These are phyloP conservation scores for Fragum sueziense DNA, from an alignment of 2,888 invertebrate species.

Conservation along the genomic window DNA sequence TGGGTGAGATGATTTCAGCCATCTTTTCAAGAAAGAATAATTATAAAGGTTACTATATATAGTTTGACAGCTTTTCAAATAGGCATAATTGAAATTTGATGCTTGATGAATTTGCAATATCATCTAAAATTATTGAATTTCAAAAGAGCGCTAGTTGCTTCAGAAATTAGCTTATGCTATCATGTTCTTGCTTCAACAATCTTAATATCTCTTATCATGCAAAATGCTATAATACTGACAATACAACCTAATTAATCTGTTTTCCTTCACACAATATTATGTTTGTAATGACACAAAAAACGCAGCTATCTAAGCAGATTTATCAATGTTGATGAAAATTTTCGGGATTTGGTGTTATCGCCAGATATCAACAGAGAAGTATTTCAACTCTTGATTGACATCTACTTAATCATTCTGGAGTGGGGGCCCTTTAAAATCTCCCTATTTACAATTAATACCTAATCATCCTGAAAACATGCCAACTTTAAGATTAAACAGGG, in stretches of 20 bases:
- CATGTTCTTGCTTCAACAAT: too few species aligned
- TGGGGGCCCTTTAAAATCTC: constrained; percentile 34
- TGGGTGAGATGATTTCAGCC: too few species aligned
- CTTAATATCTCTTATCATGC: too few species aligned
- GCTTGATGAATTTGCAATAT: too few species aligned
- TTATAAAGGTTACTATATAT: too few species aligned
- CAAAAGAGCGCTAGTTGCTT: too few species aligned
- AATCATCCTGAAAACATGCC: constrained; percentile 27
- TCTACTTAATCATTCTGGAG: constrained; percentile 37
- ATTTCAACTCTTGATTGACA: constrained; percentile 25
- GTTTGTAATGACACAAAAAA: constrained; percentile 14
- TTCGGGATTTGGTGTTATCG: constrained; percentile 28
- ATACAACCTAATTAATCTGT: constrained; percentile 8
- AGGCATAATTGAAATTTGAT: too few species aligned
- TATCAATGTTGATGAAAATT: constrained; percentile 58
- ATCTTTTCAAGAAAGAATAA: too few species aligned
- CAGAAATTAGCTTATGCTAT: too few species aligned
- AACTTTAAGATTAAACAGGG: background rate
- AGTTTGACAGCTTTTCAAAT: too few species aligned
- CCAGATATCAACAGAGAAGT: constrained; percentile 19
- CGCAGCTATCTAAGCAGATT: constrained; percentile 18
- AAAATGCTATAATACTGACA: background rate
- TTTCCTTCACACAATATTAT: constrained; percentile 19
- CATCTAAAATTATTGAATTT: too few species aligned
- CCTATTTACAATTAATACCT: constrained; percentile 28